Conservation (phyloP, 2,797 vertebrate species). For the Leptatherina wallacei region DNA sequence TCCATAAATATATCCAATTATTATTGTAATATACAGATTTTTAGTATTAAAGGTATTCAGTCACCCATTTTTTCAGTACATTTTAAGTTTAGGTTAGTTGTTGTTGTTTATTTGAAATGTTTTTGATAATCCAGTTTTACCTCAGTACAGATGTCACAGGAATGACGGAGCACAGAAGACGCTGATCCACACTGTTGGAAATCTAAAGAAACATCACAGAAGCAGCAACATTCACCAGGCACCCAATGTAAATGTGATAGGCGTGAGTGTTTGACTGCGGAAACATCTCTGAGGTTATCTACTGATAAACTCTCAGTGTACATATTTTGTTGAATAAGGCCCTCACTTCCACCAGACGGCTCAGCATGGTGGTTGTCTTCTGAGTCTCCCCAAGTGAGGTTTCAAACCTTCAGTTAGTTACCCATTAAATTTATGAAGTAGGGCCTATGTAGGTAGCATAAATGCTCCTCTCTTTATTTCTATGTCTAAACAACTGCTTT, state of each 20-base stretch:
- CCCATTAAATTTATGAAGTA: neutral
- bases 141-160: constrained; percentile 16
- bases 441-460: neutral
- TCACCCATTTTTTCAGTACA: neutral
- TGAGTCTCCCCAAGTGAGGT: neutral
- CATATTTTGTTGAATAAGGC: constrained; percentile 42
- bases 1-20: neutral
- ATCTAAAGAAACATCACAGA: constrained; percentile 38
- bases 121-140: constrained; percentile 18
- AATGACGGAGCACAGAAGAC: constrained; percentile 20
- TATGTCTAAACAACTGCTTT: neutral
- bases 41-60: neutral
- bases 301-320: constrained; percentile 36
- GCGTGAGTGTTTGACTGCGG: constrained; percentile 46
- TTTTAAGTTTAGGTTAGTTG: neutral
- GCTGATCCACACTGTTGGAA: constrained; percentile 20
- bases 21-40: neutral
- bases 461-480: neutral
- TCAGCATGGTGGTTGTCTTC: constrained; percentile 6
- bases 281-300: constrained; percentile 59
- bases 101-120: neutral
- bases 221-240: constrained; percentile 36
- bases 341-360: constrained; percentile 2
- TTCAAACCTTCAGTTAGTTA: constrained; percentile 1
- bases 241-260: constrained; percentile 44